These are phyloP conservation scores for Stercorarius parasiticus DNA, from an alignment of 2,113 vertebrate species.

Conservation along the genomic window DNA sequence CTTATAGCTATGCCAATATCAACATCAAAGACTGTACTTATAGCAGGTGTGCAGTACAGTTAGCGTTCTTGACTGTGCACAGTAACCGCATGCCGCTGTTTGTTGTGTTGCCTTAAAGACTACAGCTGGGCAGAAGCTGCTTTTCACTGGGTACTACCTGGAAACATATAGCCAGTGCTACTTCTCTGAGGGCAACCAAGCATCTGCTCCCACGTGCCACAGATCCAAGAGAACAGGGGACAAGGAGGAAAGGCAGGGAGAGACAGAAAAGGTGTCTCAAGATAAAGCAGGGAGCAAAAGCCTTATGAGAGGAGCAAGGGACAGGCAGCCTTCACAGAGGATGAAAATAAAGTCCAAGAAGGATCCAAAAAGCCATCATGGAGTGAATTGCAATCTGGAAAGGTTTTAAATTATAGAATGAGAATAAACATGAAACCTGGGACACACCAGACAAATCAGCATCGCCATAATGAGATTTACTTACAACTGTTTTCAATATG, in stretches of 20 bases:
- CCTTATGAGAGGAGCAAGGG: not conserved
- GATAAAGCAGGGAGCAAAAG: not conserved
- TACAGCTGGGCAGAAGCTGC: not conserved
- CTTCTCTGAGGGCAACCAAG: not conserved
- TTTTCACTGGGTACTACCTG: not conserved
- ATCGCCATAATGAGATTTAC: fast-evolving
- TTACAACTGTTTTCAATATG: not conserved
- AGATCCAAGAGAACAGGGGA: not conserved
- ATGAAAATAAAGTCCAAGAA: not conserved
- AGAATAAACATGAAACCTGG: not conserved
- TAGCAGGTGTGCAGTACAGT: not conserved
- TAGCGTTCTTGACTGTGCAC: not conserved
- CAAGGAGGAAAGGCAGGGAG: not conserved
- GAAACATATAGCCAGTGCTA: not conserved
- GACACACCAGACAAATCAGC: not conserved
- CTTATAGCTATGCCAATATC: fast-evolving
- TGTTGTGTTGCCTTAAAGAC: not conserved
- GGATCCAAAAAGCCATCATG: not conserved
- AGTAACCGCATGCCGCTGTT: not conserved
- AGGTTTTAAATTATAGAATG: not conserved
- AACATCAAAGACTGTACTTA: not conserved
- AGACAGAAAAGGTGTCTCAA: not conserved
- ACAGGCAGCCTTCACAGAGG: not conserved
- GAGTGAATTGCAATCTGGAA: not conserved
- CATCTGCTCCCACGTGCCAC: not conserved